Percentiles rank a stretch among this genome's conserved stretches.
Conservation (phyloP, 1,140 invertebrate species). For the Elymnias hypermnestra region DNA sequence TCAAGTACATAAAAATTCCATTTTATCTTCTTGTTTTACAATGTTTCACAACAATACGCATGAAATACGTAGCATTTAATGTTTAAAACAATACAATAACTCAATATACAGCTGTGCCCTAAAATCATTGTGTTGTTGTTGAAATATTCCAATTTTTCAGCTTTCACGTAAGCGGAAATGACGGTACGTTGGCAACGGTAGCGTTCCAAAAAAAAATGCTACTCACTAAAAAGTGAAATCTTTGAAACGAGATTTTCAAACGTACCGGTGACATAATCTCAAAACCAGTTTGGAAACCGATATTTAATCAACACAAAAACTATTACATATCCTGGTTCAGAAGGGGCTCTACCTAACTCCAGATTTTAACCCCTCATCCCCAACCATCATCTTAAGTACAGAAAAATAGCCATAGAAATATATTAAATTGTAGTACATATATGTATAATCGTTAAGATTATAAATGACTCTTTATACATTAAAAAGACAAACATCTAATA, state of each 20-base stretch:
- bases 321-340: too few relatives aligned
- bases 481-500: too few relatives aligned
- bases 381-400: too few relatives aligned
- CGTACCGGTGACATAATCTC: constrained; percentile 7
- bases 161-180: constrained; percentile 5
- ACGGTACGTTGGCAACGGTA: constrained; percentile 4
- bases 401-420: too few relatives aligned
- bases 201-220: constrained; percentile 3
- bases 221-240: constrained; percentile 11
- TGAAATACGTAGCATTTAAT: neutral
- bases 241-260: constrained; percentile 12
- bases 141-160: constrained; percentile 2
- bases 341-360: too few relatives aligned
- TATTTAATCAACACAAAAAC: constrained; percentile 24
- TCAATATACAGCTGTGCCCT: constrained; percentile 3
- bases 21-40: too few relatives aligned
- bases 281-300: constrained; percentile 18
- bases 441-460: too few relatives aligned
- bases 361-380: too few relatives aligned
- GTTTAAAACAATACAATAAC: neutral
- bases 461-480: too few relatives aligned
- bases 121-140: constrained; percentile 9
- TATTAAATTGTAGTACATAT: too few relatives aligned
- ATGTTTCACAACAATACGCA: neutral
- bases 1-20: too few relatives aligned